Evolutionary conservation across 1,140 invertebrate species (phyloP).

Genomic region (Ctenoplectra terminalis): DNA sequence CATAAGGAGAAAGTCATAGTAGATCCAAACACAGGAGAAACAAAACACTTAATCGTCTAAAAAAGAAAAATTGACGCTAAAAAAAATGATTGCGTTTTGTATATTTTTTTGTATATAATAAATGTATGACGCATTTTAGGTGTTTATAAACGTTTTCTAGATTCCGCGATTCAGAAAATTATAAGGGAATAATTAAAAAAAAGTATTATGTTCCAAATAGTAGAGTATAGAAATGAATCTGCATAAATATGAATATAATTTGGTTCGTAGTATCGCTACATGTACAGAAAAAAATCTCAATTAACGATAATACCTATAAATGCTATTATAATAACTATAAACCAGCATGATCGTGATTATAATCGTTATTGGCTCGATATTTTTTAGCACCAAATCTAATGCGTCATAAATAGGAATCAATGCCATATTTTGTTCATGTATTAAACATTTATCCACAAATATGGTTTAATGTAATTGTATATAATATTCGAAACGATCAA

Average conservation of each 20-base stretch:
- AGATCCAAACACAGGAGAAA: slow-evolving; percentile 84
- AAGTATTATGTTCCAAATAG: background rate
- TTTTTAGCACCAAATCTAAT: background rate
- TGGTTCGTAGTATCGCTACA: background rate
- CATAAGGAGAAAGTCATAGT: slow-evolving; percentile 83
- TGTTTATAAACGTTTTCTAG: slow-evolving; percentile 29
- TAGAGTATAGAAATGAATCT: background rate
- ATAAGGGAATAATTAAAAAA: background rate
- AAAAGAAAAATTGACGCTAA: background rate
- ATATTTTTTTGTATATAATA: slow-evolving; percentile 41
- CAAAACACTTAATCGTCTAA: slow-evolving; percentile 68
- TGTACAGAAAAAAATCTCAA: background rate
- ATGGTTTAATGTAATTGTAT: slow-evolving; percentile 32
- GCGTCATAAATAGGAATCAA: background rate
- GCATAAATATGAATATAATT: background rate
- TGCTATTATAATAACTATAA: slow-evolving; percentile 3
- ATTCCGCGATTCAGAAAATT: background rate
- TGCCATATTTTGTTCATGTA: slow-evolving; percentile 36
- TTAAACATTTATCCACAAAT: background rate
- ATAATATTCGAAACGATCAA: slow-evolving; percentile 37
- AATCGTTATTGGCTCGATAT: background rate
- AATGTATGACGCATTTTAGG: slow-evolving; percentile 7
- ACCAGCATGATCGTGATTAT: background rate
- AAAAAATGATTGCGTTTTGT: background rate
- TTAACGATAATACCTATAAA: background rate